A percentile compares a stretch with the other conserved stretches of the same genome.
phyloP scores from a whole-genome alignment of 2,888 invertebrate species.

The Agrochola litura region DNA sequence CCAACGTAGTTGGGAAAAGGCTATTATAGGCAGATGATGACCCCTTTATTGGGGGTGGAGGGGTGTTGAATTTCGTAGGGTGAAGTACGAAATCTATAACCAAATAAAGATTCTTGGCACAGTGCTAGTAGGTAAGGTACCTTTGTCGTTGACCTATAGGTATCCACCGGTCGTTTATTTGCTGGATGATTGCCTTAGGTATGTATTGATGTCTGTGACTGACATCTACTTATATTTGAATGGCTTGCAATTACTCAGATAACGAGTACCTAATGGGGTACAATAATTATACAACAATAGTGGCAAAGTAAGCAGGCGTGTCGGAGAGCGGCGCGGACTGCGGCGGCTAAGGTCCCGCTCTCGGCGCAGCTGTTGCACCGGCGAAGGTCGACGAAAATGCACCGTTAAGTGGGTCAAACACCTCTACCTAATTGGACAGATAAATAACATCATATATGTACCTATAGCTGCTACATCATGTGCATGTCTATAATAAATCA shows the following conservation, averaged over 20 bases:
- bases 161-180: neutral
- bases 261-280: conserved; percentile 14
- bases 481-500: conserved; percentile 16
- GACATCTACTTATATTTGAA: conserved; percentile 1
- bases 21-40: neutral
- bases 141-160: neutral
- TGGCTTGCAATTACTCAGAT: conserved; percentile 21
- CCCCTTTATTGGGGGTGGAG: neutral
- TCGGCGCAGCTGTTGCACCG: conserved; percentile 61
- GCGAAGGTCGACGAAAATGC: conserved; percentile 82
- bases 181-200: neutral
- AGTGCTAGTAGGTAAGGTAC: neutral
- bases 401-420: conserved; percentile 78
- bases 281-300: conserved; percentile 50
- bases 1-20: neutral
- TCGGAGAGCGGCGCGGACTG: conserved; percentile 46
- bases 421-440: conserved; percentile 58
- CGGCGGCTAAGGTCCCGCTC: conserved; percentile 34
- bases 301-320: conserved; percentile 45
- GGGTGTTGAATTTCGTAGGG: neutral
- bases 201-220: neutral
- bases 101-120: neutral
- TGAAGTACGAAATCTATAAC: neutral
- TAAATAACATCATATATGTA: conserved; percentile 42
- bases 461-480: conserved; percentile 10